These are phyloP conservation scores for Varecia variegata DNA, from an alignment of 2,797 vertebrate species.

Conservation along the genomic window DNA sequence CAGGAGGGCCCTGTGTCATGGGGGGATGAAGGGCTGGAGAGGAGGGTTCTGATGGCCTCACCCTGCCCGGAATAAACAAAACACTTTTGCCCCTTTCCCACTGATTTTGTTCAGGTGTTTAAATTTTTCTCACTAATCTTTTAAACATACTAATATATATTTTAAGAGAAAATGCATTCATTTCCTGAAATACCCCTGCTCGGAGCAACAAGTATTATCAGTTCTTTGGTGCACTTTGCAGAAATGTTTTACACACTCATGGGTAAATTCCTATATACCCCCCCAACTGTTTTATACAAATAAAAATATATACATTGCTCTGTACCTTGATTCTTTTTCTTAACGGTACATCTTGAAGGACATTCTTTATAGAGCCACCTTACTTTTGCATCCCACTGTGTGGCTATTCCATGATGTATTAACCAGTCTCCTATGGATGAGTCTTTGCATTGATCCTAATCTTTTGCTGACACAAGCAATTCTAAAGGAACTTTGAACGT, in stretches of 20 bases:
- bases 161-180: not conserved
- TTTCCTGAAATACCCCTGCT: not conserved
- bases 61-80: too few species aligned
- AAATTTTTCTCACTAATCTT: not conserved
- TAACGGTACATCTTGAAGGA: not conserved
- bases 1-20: not conserved
- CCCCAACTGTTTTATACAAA: not conserved
- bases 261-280: not conserved
- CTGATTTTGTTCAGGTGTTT: not conserved
- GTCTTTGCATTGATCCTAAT: not conserved
- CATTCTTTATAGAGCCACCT: not conserved
- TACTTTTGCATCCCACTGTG: not conserved
- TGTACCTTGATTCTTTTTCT: not conserved
- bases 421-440: not conserved
- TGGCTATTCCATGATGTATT: not conserved
- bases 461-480: not conserved
- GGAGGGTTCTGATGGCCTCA: not conserved
- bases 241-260: not conserved
- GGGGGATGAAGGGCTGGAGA: not conserved
- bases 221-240: not conserved
- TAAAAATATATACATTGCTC: not conserved
- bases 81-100: not conserved
- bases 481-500: not conserved
- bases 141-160: not conserved
- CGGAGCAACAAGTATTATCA: not conserved